A percentile compares a stretch with the other conserved stretches of the same genome.
Evolutionary conservation across 2,797 vertebrate genomes (phyloP).

Genomic region (Neomorphus geoffroyi): DNA sequence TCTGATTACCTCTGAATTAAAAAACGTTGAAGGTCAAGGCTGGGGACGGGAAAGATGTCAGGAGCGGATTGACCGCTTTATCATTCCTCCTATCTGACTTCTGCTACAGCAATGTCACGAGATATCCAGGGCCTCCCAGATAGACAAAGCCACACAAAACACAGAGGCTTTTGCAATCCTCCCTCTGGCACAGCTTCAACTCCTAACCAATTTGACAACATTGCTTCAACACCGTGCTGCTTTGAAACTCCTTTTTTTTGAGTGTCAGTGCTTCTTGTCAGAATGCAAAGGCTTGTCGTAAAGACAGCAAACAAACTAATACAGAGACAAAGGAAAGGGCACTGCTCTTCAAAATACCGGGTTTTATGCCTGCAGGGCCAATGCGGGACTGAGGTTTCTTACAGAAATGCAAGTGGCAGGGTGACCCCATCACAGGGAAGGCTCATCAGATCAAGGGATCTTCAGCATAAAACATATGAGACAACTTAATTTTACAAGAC

Average conservation of each 20-base stretch:
- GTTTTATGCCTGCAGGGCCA: not conserved
- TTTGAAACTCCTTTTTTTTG: not conserved
- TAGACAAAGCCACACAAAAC: not conserved
- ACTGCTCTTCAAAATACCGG: not conserved
- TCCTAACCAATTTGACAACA: slow-evolving; percentile 11
- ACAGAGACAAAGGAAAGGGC: not conserved
- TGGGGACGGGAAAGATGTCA: not conserved
- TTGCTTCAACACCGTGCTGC: not conserved
- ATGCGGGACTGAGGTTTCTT: not conserved
- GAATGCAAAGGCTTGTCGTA: not conserved
- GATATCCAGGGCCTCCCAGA: not conserved
- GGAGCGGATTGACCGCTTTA: not conserved
- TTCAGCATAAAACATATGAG: not conserved
- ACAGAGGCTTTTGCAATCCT: not conserved
- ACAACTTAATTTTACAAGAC: not conserved
- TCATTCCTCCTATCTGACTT: not conserved
- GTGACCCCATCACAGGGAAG: not conserved
- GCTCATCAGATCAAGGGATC: not conserved
- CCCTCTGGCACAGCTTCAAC: not conserved
- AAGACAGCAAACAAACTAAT: not conserved
- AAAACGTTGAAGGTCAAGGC: not conserved
- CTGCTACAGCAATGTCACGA: not conserved
- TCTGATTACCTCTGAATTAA: not conserved
- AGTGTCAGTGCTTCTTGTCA: not conserved
- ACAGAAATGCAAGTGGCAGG: not conserved